Evolutionary conservation across 2,888 invertebrate species (phyloP), one percentile per base, ranked within the genome.

Genomic region (Luffia ferchaultella): DNA sequence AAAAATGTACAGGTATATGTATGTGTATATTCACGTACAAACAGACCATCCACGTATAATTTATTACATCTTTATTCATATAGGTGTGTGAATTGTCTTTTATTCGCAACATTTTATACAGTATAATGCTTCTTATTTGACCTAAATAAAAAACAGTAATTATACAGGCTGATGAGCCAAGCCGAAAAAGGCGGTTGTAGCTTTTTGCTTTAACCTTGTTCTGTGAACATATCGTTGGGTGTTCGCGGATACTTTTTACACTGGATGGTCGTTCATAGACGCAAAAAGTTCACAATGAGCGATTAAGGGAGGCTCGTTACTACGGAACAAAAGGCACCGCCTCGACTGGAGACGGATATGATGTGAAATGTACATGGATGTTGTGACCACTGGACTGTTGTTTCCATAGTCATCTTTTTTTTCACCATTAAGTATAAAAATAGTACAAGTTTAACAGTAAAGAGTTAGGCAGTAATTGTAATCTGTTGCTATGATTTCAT

Each of bases 261-360:
- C 30, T 30, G 12, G 12, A 3, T 30, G 30, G 5, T 12, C 30
- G 30, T 55, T 57, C 58, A 57, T 56, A 56, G 54, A 54, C 57
- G 67, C 73, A 76, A 76, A 76, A 76, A 75, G 61, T 66, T 63
- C 57, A 68, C 68, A 68, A 70, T 66, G 62, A 63, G 64, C 70
- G 62, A 74, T 78, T 70, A 75, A 69, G 64, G 57, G 57, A 54
- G 55, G 64, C 68, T 76, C 74, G 72, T 76, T 76, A 73, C 56
- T 60, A 58, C 53, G 65, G 66, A 72, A 75, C 70, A 73, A 72
- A 72, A 60, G 65, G 59, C 64, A 62, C 61, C 62, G 64, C 61
- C 57, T 55, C 58, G 57, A 60, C 68, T 69, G 66, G 70, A 67
- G 70, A 67, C 67, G 64, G 59, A 62, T 67, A 67, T 63, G 60